Percentiles rank a stretch among this genome's conserved stretches.
Evolutionary conservation across 2,113 vertebrate species (phyloP).

Genomic region (Solea solea): DNA sequence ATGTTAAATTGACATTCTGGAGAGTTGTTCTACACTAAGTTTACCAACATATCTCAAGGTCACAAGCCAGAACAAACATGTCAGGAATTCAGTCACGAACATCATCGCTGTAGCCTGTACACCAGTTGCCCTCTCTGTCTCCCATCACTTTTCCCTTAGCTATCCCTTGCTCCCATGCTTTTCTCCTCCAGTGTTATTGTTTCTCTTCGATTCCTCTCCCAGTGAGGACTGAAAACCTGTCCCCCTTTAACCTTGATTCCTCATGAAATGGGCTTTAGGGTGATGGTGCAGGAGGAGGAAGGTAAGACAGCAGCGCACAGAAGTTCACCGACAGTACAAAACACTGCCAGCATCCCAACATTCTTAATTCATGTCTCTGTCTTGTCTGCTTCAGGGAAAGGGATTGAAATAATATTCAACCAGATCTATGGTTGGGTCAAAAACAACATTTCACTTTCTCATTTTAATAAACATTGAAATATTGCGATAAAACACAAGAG

Average conservation of each 20-base stretch:
- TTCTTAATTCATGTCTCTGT: slow-evolving; percentile 13
- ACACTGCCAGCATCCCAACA: slow-evolving; percentile 8
- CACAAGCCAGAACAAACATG: slow-evolving; percentile 41
- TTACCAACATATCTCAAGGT: slow-evolving; percentile 53
- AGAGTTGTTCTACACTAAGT: slow-evolving; percentile 28
- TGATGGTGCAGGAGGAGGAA: slow-evolving; percentile 41
- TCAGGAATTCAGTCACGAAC: slow-evolving; percentile 51
- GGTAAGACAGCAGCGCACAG: slow-evolving; percentile 42
- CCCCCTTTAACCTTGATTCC: slow-evolving; percentile 70
- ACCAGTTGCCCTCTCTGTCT: slow-evolving; percentile 49
- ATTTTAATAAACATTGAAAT: background rate
- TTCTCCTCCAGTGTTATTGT: slow-evolving; percentile 62
- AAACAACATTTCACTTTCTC: background rate
- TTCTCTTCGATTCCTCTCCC: slow-evolving; percentile 47
- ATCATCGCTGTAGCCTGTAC: slow-evolving; percentile 47
- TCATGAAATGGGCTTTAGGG: slow-evolving; percentile 48
- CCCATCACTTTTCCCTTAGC: slow-evolving; percentile 49
- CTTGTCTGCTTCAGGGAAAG: background rate
- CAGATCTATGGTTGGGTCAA: too few species aligned
- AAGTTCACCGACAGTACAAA: slow-evolving; percentile 12
- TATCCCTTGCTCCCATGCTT: slow-evolving; percentile 35
- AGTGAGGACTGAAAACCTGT: slow-evolving; percentile 72
- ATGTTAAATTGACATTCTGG: slow-evolving; percentile 25
- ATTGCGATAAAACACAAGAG: background rate
- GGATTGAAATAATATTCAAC: too few species aligned